Evolutionary conservation across 1,140 invertebrate genomes (phyloP), one percentile per base, ranked within the genome.

Genomic region (Rhagoletis zephyria): DNA sequence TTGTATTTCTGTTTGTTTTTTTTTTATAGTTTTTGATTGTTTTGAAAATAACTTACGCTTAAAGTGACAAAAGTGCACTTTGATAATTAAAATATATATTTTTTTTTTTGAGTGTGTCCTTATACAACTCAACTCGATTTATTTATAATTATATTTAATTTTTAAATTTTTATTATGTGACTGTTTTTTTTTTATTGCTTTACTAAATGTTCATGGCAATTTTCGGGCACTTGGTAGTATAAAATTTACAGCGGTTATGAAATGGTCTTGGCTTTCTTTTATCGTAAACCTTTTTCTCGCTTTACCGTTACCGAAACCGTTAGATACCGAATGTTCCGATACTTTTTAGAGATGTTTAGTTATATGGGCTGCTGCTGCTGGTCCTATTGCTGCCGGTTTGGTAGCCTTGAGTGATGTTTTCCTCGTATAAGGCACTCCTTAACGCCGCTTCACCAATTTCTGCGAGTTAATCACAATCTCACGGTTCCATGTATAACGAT

Each of bases 381-480:
- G 56, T 60, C 88, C 81, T 85, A 51, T 61, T 85, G 88, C 51
- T 51, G 74, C 67, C 87, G 85, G 61, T 63, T 74, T 88, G 64
- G 56, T 70, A 67, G 63, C 30, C 42, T 56, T 85, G 81, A 42
- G 63, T 51, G 59, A n/a, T 85, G 7, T 85, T 85, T 19, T 42
- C 64, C 51, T 81, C 30, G 30, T 67, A 40, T 10, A 42, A 1
- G 59, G 9, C 51, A 87, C 70, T 85, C 30, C 30, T 92, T 92
- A 92, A 67, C 96, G 96, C 96, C 96, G 96, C 94, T 97, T 97
- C 89, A 97, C 96, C 90, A 97, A 94, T 94, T 97, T 97, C 93
- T 97, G 96, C 92, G 96, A 97, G 94, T 97, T 97, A 94, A 97
- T 95, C 94, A 97, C 96, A 93, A 97, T 97, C 94, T 97, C 96